Conservation (phyloP, 2,113 vertebrate species). For the Lamprologus sp. region DNA sequence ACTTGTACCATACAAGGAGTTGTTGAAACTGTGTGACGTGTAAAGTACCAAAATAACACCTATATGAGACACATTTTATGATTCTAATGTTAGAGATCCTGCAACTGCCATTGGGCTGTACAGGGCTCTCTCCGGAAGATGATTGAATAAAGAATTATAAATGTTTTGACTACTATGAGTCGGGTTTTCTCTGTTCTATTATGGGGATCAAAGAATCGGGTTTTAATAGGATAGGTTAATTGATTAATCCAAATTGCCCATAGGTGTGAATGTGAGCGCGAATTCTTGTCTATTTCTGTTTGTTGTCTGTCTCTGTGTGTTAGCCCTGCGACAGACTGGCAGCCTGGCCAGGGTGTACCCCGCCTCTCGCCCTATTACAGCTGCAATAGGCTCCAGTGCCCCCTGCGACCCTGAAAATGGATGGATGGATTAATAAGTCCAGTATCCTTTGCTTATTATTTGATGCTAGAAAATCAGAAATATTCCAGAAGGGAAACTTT, state of each 20-base stretch:
- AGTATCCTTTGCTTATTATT: neutral
- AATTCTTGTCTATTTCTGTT: neutral
- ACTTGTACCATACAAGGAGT: neutral
- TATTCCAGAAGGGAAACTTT: neutral
- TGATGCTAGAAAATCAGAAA: neutral
- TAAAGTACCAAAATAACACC: neutral
- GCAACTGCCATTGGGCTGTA: accelerated
- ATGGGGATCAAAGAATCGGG: neutral
- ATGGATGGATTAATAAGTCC: neutral
- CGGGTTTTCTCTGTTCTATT: neutral
- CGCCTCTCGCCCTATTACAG: neutral
- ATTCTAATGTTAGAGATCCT: neutral
- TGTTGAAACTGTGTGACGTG: neutral
- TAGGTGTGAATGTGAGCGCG: neutral
- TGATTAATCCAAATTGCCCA: neutral
- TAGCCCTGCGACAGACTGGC: neutral
- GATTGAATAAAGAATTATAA: neutral
- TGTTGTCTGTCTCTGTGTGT: neutral
- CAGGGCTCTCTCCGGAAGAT: neutral
- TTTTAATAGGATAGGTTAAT: neutral
- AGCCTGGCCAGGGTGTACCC: neutral
- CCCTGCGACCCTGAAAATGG: neutral
- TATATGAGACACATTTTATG: neutral
- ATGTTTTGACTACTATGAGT: neutral
- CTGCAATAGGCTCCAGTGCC: neutral